These are phyloP conservation scores for Flabesymbios commensalis DNA, from an alignment of 2,888 invertebrate genomes.

Conservation along the genomic window DNA sequence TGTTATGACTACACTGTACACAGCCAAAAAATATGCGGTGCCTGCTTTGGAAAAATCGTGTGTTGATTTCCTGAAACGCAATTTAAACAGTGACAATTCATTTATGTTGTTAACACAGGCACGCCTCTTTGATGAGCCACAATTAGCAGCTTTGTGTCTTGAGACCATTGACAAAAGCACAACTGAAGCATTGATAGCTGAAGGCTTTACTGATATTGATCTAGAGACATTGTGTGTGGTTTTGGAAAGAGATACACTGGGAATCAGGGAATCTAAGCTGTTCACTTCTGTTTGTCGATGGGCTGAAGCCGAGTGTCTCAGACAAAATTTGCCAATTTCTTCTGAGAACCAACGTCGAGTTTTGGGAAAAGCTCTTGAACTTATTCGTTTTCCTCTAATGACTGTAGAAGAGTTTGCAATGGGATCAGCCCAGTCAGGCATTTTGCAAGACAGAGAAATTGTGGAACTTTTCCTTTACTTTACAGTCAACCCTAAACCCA, in stretches of 20 bases:
- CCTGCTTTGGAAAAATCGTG: slow-evolving; percentile 92
- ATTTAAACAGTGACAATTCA: slow-evolving; percentile 93
- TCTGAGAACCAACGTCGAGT: slow-evolving; percentile 70
- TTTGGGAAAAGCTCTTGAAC: slow-evolving; percentile 73
- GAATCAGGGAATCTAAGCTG: slow-evolving; percentile 84
- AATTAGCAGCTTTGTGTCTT: slow-evolving; percentile 81
- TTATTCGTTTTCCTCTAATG: slow-evolving; percentile 94
- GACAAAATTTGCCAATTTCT: slow-evolving; percentile 80
- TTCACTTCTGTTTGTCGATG: slow-evolving; percentile 89
- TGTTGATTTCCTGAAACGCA: slow-evolving; percentile 92
- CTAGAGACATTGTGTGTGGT: slow-evolving; percentile 89
- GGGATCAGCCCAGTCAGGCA: slow-evolving; percentile 89
- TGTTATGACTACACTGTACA: slow-evolving; percentile 90
- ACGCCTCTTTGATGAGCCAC: slow-evolving; percentile 92
- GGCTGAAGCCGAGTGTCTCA: slow-evolving; percentile 87
- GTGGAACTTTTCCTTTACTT: slow-evolving; percentile 94
- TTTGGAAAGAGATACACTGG: slow-evolving; percentile 87
- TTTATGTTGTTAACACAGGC: slow-evolving; percentile 94
- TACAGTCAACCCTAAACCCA: slow-evolving; percentile 86
- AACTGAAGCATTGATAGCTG: slow-evolving; percentile 92
- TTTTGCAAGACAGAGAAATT: slow-evolving; percentile 88
- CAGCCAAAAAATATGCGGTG: slow-evolving; percentile 95
- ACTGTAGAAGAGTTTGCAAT: slow-evolving; percentile 91
- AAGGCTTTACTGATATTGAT: slow-evolving; percentile 95
- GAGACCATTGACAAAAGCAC: slow-evolving; percentile 93